A percentile compares a stretch with the other conserved stretches of the same genome.
phyloP scores from a whole-genome alignment of 2,113 vertebrate species.

The Brachypodius melanocephalos region DNA sequence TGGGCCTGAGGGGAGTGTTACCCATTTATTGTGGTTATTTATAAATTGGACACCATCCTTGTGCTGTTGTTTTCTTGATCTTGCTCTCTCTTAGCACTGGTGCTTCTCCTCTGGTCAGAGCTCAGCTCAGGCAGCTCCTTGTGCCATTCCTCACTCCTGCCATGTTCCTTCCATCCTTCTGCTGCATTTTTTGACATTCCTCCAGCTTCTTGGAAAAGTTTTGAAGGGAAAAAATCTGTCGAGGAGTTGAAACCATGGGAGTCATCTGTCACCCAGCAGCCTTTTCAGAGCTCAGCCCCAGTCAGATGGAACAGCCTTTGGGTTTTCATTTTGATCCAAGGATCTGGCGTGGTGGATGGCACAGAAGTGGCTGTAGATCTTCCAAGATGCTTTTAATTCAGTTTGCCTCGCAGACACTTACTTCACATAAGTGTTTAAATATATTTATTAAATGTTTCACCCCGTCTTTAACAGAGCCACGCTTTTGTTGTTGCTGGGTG shows the following conservation, averaged over 20 bases:
- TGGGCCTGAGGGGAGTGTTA: neutral
- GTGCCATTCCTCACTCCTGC: neutral
- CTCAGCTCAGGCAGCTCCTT: neutral
- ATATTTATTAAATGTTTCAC: neutral
- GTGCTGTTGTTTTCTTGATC: neutral
- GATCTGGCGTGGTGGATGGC: neutral
- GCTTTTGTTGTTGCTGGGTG: neutral
- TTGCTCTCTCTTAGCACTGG: accelerated
- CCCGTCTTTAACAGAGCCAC: neutral
- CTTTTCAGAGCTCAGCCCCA: neutral
- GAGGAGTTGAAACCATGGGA: neutral
- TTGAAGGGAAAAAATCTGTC: neutral
- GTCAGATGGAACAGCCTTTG: neutral
- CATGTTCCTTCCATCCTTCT: neutral
- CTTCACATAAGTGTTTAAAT: neutral
- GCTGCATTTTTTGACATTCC: neutral
- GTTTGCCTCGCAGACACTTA: neutral
- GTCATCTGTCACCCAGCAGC: slow-evolving; percentile 1
- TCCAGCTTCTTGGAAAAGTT: neutral
- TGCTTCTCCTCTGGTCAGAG: neutral
- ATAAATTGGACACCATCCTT: neutral
- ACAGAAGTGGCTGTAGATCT: neutral
- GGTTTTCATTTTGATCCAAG: neutral
- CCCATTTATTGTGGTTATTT: neutral
- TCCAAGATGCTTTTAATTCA: neutral